Base-by-base conservation (phyloP, 2,113 vertebrate species). In the Sceloporus tristichus region DNA sequence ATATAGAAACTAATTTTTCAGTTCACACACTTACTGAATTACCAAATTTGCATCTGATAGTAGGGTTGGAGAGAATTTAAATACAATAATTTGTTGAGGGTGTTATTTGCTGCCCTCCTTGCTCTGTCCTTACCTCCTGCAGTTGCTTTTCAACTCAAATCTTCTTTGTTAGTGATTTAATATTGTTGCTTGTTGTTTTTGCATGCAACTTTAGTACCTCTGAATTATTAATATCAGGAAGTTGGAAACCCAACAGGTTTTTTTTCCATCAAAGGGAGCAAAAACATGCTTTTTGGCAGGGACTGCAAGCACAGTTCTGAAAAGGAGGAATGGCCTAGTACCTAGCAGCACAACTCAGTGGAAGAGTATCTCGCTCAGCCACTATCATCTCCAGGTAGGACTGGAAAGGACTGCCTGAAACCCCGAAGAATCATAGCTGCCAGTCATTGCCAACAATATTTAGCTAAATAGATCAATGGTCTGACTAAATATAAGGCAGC, bases 151-250 rank as follows among this genome's bases (percentile, higher is more conserved):
- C 29, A 84, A 9, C 9, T 27, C 14, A n/a, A n/a, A 29, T 84
- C 1, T 53, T 56, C n/a, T 71, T 71, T 71, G 10, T 25, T 84
- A 40, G 54, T 74, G 2, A 74, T 25, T 23, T 54, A 74, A 74
- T 56, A 9, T 14, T 5, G 29, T 25, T 14, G 48, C n/a, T 84
- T 56, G 9, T 83, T 48, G 34, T 42, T 82, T 79, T 18, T 80
- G 53, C n/a, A 5, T 84, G 70, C 53, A 48, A 34, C 38, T 53
- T 42, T 18, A 59, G n/a, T 81, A 8, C 7, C n/a, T 83, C 65
- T 71, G 25, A 83, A 42, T 83, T 66, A 71, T 71, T 53, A 71
- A 27, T 40, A 83, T 83, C 18, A 83, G 9, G 82, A 53, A 83
- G 65, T 66, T 48, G 21, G 16, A 53, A 83, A 71, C 14, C 19